A percentile compares a stretch with the other conserved stretches of the same genome.
Conservation (phyloP, 1,140 invertebrate genomes). For the Stegodyphus mimosarum region DNA sequence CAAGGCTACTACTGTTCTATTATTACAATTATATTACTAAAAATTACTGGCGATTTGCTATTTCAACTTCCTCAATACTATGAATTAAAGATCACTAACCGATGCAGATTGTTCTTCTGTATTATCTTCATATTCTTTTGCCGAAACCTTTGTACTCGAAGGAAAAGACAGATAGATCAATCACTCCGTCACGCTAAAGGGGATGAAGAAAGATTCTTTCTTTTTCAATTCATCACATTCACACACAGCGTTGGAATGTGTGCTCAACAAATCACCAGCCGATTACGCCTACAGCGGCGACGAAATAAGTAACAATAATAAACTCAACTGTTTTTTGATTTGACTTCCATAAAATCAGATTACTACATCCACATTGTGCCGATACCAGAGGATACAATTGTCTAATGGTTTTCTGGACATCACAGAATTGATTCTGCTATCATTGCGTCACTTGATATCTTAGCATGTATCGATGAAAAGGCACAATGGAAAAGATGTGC, state of each 20-base stretch:
- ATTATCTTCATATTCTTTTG: too few species aligned
- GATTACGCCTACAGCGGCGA: background rate
- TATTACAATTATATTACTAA: too few species aligned
- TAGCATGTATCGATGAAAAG: background rate
- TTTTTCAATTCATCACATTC: background rate
- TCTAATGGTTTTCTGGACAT: conserved; percentile 12
- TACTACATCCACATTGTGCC: background rate
- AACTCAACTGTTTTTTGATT: background rate
- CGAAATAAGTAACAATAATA: background rate
- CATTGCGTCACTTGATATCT: background rate
- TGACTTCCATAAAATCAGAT: background rate
- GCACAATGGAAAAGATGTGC: conserved; percentile 9
- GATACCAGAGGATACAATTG: conserved; percentile 23
- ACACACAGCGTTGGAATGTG: background rate
- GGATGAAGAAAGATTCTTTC: too few species aligned
- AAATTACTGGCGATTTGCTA: too few species aligned
- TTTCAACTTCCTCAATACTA: too few species aligned
- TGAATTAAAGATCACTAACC: too few species aligned
- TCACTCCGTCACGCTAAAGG: too few species aligned
- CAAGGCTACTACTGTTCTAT: too few species aligned
- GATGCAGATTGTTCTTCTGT: too few species aligned
- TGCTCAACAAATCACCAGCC: conserved; percentile 12
- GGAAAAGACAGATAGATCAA: too few species aligned
- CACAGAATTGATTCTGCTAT: conserved; percentile 13
- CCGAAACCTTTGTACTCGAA: too few species aligned